These are phyloP conservation scores for Girardinichthys multiradiatus DNA, from an alignment of 2,113 vertebrate species.

Conservation along the genomic window DNA sequence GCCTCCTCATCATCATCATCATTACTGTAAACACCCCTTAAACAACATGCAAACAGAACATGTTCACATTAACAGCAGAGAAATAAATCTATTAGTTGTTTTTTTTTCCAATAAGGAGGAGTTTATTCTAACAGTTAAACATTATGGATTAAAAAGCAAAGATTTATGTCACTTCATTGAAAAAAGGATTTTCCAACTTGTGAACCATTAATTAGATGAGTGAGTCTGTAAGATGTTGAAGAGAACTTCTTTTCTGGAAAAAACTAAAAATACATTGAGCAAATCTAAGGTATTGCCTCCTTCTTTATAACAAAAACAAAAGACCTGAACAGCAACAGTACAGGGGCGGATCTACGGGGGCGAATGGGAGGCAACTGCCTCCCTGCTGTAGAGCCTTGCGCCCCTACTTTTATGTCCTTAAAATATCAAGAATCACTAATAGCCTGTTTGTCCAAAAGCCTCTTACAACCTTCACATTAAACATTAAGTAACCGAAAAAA, in stretches of 20 bases:
- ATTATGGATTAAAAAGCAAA: neutral
- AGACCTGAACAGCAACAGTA: neutral
- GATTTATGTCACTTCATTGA: neutral
- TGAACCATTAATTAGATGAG: neutral
- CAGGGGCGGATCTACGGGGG: no score
- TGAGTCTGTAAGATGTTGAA: neutral
- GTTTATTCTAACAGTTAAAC: no score
- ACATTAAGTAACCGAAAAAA: no score
- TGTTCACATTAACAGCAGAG: neutral
- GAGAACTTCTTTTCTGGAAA: neutral
- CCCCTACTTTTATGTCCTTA: no score
- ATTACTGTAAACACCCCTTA: slow-evolving; percentile 83
- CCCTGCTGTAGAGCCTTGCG: no score
- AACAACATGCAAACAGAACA: slow-evolving; percentile 15
- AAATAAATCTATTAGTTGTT: neutral
- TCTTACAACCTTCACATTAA: no score
- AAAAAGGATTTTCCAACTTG: neutral
- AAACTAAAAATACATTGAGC: neutral
- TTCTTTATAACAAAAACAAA: neutral
- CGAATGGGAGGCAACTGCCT: no score
- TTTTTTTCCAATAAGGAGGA: no score
- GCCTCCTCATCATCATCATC: slow-evolving; percentile 93
- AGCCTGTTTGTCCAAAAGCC: no score
- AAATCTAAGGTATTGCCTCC: neutral
- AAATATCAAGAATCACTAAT: no score